These are phyloP conservation scores for Tachina fera DNA, from an alignment of 2,888 invertebrate genomes.

Conservation along the genomic window DNA sequence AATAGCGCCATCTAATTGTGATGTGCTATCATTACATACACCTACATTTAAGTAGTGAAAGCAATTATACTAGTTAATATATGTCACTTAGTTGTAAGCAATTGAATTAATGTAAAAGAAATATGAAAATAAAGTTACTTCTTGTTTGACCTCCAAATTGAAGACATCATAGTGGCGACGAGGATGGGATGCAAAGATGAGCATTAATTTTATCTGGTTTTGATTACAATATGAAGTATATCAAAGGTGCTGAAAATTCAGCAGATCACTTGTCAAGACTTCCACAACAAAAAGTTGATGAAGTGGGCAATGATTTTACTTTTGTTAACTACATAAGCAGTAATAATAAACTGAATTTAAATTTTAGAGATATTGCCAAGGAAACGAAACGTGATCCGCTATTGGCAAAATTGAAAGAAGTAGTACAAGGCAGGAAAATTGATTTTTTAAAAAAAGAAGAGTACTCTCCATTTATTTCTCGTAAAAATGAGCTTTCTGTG, in stretches of 20 bases:
- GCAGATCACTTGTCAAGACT: slow-evolving; percentile 21
- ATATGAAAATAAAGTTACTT: no score
- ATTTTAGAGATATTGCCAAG: slow-evolving; percentile 61
- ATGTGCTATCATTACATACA: no score
- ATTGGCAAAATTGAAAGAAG: slow-evolving; percentile 33
- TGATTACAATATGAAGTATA: slow-evolving; percentile 45
- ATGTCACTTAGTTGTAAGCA: no score
- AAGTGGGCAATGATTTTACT: slow-evolving; percentile 53
- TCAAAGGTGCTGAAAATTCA: slow-evolving; percentile 55
- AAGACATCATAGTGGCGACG: no score
- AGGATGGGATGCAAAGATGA: slow-evolving; percentile 30
- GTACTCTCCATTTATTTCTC: slow-evolving; percentile 25
- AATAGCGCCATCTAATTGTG: no score
- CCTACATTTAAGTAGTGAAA: no score
- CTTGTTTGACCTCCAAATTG: no score
- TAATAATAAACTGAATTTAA: slow-evolving; percentile 46
- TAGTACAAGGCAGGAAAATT: slow-evolving; percentile 22
- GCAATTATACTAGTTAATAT: no score
- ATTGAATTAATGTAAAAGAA: no score
- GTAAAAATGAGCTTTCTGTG: slow-evolving; percentile 72
- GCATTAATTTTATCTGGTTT: slow-evolving; percentile 44
- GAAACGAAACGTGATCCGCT: slow-evolving; percentile 46
- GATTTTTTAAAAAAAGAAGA: slow-evolving; percentile 28
- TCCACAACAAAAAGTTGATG: not conserved
- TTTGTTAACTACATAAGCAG: no score